These are phyloP conservation scores for Zaprionus ornatus DNA, from an alignment of 1,140 invertebrate genomes.

Conservation along the genomic window DNA sequence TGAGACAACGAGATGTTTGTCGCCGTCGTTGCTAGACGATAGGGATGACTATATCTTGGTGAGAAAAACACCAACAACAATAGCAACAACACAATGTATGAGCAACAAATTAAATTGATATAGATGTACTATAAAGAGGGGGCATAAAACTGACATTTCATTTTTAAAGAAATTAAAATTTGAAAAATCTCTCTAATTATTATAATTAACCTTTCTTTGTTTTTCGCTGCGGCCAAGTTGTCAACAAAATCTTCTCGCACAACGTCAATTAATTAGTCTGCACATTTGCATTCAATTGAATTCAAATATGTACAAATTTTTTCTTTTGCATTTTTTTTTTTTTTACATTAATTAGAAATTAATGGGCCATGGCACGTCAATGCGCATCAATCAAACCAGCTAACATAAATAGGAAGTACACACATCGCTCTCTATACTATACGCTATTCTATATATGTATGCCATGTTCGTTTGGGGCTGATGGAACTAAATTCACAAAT, in stretches of 20 bases:
- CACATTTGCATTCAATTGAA: constrained; percentile 79
- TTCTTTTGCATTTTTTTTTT: constrained; percentile 35
- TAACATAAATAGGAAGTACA: constrained; percentile 50
- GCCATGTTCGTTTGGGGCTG: neutral
- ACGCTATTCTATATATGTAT: constrained; percentile 1
- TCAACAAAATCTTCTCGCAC: neutral
- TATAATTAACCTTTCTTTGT: neutral
- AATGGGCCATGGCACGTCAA: constrained; percentile 69
- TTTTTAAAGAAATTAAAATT: constrained; percentile 3
- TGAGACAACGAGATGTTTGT: constrained; percentile 38
- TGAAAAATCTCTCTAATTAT: neutral
- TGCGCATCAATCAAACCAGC: constrained; percentile 65
- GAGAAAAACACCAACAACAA: constrained; percentile 29
- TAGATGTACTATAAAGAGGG: constrained; percentile 9
- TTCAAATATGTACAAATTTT: constrained; percentile 44
- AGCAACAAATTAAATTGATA: constrained; percentile 48
- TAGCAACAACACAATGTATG: constrained; percentile 36
- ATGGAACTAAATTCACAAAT: neutral
- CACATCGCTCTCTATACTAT: constrained; percentile 1
- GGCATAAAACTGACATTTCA: neutral
- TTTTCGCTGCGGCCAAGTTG: neutral
- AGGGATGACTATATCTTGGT: neutral
- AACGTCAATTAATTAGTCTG: constrained; percentile 60
- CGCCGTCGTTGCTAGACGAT: constrained; percentile 36
- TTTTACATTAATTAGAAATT: constrained; percentile 58